These are phyloP conservation scores for Bradynema listronoti DNA, from an alignment of 1,140 invertebrate species.

Conservation along the genomic window DNA sequence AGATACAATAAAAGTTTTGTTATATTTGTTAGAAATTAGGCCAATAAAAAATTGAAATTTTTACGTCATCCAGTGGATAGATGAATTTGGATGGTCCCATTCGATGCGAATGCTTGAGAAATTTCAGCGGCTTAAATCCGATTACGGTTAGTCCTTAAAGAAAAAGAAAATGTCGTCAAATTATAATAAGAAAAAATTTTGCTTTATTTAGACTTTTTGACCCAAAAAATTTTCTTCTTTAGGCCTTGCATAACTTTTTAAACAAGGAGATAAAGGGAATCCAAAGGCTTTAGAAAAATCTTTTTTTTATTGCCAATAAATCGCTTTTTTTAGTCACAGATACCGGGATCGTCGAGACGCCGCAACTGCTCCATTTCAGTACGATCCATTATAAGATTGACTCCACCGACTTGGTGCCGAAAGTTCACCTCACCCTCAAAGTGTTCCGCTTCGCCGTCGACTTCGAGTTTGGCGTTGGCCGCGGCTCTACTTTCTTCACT, in stretches of 20 bases:
- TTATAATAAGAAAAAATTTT: conserved; percentile 12
- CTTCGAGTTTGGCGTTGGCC: conserved; percentile 1
- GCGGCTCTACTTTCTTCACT: background rate
- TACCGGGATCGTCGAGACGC: conserved; percentile 28
- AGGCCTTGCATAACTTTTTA: no score
- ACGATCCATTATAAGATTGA: conserved; percentile 28
- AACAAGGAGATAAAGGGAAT: no score
- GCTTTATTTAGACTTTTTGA: no score
- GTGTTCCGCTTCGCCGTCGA: conserved; percentile 9
- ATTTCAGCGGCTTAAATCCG: conserved; percentile 28
- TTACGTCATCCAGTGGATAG: conserved; percentile 31
- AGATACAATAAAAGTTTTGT: no score
- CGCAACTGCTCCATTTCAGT: conserved; percentile 23
- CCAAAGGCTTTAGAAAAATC: no score
- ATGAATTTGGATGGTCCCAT: conserved; percentile 29
- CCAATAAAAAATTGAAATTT: conserved; percentile 2
- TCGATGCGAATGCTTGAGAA: conserved; percentile 32
- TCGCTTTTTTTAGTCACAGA: no score
- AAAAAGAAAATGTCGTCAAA: background rate
- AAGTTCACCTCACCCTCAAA: conserved; percentile 30
- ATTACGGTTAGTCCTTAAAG: conserved; percentile 27
- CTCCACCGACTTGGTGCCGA: conserved; percentile 20
- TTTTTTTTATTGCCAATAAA: no score
- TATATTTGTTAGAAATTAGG: no score
- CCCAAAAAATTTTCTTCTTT: no score